Percentiles rank a stretch among this genome's conserved stretches.
Evolutionary conservation across 37 sponge, comb jelly and placozoan genomes (phyloP).

Genomic region (Axinella damicornis): DNA sequence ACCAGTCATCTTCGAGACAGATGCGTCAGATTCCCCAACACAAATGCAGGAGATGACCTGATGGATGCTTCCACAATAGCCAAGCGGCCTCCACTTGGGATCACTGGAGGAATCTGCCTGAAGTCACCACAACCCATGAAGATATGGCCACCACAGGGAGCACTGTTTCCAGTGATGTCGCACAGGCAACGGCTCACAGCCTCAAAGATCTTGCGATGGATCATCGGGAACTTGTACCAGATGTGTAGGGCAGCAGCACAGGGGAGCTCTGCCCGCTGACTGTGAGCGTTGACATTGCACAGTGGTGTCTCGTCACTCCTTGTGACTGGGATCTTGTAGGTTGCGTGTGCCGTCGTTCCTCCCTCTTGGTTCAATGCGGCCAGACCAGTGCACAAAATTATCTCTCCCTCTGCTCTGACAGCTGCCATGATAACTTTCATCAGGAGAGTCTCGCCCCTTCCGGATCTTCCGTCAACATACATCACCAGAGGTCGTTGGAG

Average conservation of each 20-base stretch:
- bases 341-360: too few relatives aligned
- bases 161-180: too few relatives aligned
- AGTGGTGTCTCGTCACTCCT: constrained; percentile 2
- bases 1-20: too few relatives aligned
- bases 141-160: constrained; percentile 29
- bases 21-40: constrained; percentile 1
- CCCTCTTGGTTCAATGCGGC: constrained; percentile 38
- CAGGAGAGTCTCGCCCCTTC: too few relatives aligned
- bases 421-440: constrained; percentile 31
- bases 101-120: constrained; percentile 44
- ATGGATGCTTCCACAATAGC: constrained; percentile 28
- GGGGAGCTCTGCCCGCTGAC: not conserved
- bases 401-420: constrained; percentile 8
- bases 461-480: constrained; percentile 51
- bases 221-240: constrained; percentile 23
- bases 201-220: not conserved
- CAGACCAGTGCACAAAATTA: constrained; percentile 45
- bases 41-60: constrained; percentile 4
- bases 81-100: constrained; percentile 3
- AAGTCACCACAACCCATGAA: constrained; percentile 38
- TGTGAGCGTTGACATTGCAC: not conserved
- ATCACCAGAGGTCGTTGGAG: constrained; percentile 5
- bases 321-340: constrained; percentile 43
- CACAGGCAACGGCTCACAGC: too few relatives aligned
- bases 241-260: constrained; percentile 6